phyloP scores from a whole-genome alignment of 2,888 invertebrate species.

The Cephalotes varians region DNA sequence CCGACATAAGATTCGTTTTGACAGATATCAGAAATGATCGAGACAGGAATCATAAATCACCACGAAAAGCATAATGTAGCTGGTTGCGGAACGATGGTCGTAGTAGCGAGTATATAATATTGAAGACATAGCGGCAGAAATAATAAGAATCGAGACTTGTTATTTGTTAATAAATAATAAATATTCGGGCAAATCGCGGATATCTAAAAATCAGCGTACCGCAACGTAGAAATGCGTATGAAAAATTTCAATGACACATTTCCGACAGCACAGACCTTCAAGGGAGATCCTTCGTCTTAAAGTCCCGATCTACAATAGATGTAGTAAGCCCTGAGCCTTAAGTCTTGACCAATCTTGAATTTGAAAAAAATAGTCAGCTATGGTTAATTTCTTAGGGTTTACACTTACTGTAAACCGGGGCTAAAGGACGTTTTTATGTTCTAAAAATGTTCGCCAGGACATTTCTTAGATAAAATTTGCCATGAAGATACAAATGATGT shows the following conservation, averaged over 20 bases:
- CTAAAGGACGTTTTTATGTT: no score
- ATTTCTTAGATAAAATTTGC: no score
- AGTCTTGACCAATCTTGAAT: no score
- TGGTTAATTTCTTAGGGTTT: no score
- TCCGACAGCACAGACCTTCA: neutral
- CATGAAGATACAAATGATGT: neutral
- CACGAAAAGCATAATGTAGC: neutral
- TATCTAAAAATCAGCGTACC: neutral
- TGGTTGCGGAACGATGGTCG: neutral
- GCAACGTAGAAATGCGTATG: neutral
- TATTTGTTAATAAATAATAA: neutral
- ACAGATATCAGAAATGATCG: neutral
- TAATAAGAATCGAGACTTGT: neutral
- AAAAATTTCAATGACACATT: neutral
- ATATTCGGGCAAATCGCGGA: neutral
- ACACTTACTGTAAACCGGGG: no score
- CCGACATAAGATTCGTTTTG: neutral
- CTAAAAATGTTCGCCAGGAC: no score
- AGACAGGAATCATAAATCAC: neutral
- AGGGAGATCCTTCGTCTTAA: no score
- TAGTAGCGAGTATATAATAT: neutral
- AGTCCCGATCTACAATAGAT: no score
- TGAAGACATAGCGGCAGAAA: neutral
- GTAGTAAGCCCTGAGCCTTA: no score
- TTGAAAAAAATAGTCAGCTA: no score